phyloP scores from a whole-genome alignment of 2,113 vertebrate species.

The Pterocles orientalis region DNA sequence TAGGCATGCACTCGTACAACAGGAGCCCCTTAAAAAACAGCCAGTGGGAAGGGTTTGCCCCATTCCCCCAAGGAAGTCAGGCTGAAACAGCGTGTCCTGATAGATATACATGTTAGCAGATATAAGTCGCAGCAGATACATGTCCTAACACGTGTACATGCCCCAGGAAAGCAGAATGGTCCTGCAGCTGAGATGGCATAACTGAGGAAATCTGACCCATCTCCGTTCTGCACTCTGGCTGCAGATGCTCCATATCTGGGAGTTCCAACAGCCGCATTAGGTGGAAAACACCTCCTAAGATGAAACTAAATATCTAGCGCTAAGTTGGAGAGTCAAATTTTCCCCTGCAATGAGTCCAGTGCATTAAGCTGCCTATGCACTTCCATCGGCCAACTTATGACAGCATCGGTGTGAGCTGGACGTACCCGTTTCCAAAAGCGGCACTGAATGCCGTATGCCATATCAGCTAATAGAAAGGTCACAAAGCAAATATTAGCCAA shows the following conservation, averaged over 20 bases:
- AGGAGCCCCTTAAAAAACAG: neutral
- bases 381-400: fast-evolving
- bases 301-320: neutral
- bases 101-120: neutral
- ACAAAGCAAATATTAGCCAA: constrained; percentile 70
- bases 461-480: constrained; percentile 66
- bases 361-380: fast-evolving
- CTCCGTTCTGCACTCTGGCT: neutral
- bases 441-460: fast-evolving
- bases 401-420: fast-evolving
- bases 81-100: neutral
- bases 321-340: neutral
- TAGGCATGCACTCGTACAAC: fast-evolving
- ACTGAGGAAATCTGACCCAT: neutral
- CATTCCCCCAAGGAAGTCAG: fast-evolving
- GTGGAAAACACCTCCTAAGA: neutral
- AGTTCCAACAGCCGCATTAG: fast-evolving
- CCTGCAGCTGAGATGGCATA: neutral
- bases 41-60: neutral
- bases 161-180: fast-evolving
- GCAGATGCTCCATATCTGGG: fast-evolving
- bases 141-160: fast-evolving
- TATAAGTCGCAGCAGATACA: neutral
- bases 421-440: fast-evolving
- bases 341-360: neutral